A percentile compares a stretch with the other conserved stretches of the same genome.
phyloP scores from a whole-genome alignment of 2,888 invertebrate species.

The Drosophila nr. fundita region DNA sequence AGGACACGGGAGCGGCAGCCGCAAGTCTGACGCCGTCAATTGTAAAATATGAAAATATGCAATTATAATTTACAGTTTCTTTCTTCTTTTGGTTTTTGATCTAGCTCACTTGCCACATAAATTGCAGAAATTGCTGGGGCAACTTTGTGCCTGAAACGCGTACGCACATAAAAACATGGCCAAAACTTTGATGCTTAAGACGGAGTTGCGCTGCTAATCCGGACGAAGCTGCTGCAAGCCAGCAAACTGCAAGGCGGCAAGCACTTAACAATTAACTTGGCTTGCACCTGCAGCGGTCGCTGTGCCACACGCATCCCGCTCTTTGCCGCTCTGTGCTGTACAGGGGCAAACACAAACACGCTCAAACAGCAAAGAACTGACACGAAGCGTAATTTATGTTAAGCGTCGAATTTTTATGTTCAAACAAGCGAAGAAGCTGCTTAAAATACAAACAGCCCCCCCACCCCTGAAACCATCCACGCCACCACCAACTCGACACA shows the following conservation, averaged over 20 bases:
- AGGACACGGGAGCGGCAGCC: slow-evolving; percentile 13
- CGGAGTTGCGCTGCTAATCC: slow-evolving; percentile 65
- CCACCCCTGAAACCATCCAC: background rate
- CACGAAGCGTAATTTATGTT: slow-evolving; percentile 78
- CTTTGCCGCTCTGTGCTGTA: background rate
- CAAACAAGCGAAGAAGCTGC: slow-evolving; percentile 79
- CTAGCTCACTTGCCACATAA: slow-evolving; percentile 64
- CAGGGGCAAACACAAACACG: slow-evolving; percentile 16
- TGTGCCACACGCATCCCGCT: background rate
- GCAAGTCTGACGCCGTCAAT: slow-evolving; percentile 71
- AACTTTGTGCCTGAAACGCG: slow-evolving; percentile 61
- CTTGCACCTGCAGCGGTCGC: slow-evolving; percentile 60
- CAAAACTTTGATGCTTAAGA: slow-evolving; percentile 64
- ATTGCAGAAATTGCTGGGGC: slow-evolving; percentile 65
- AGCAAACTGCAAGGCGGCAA: slow-evolving; percentile 53
- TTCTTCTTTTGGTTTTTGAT: slow-evolving; percentile 28
- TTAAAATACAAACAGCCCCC: slow-evolving; percentile 62
- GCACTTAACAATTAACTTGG: slow-evolving; percentile 79
- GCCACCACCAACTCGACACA: slow-evolving; percentile 28
- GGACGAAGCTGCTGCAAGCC: slow-evolving; percentile 39
- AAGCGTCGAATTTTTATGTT: slow-evolving; percentile 79
- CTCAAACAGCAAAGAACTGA: slow-evolving; percentile 45
- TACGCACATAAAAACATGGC: slow-evolving; percentile 52
- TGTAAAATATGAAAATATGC: slow-evolving; percentile 84
- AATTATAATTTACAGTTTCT: slow-evolving; percentile 83